Evolutionary conservation across 2,888 invertebrate genomes (phyloP).

Genomic region (Sinelater perroti): DNA sequence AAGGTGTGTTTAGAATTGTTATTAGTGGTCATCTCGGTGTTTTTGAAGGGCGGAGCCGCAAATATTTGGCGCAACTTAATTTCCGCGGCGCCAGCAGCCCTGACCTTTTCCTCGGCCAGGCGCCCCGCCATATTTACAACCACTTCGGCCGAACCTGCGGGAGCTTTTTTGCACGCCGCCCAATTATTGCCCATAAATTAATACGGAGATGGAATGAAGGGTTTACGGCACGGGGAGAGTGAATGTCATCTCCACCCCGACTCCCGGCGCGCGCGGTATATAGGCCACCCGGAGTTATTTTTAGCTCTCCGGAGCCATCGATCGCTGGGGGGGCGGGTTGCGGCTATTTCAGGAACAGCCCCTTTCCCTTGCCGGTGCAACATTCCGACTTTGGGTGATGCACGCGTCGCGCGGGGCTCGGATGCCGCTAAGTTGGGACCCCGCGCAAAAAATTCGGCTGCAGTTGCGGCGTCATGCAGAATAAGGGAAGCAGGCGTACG

Average conservation of each 20-base stretch:
- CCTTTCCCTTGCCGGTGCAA: conserved; percentile 33
- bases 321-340: conserved; percentile 55
- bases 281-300: conserved; percentile 59
- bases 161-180: too few relatives aligned
- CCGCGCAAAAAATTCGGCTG: too few relatives aligned
- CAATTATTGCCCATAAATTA: conserved; percentile 25
- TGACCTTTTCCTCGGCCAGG: too few relatives aligned
- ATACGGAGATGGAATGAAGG: conserved; percentile 28
- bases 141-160: too few relatives aligned
- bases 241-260: conserved; percentile 56
- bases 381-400: conserved; percentile 27
- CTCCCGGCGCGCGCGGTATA: conserved; percentile 52
- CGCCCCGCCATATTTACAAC: too few relatives aligned
- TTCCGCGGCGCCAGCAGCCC: too few relatives aligned
- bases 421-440: too few relatives aligned
- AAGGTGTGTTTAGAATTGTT: too few relatives aligned
- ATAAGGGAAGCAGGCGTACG: conserved; percentile 1
- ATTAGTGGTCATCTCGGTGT: too few relatives aligned
- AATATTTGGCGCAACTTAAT: too few relatives aligned
- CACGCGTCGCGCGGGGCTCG: conserved; percentile 13
- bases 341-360: conserved; percentile 58
- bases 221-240: conserved; percentile 45
- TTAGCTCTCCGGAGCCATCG: conserved; percentile 59
- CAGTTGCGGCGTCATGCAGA: conserved; percentile 1
- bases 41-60: too few relatives aligned